Evolutionary conservation across 2,113 vertebrate species (phyloP).

Genomic region (Plectropomus leopardus): DNA sequence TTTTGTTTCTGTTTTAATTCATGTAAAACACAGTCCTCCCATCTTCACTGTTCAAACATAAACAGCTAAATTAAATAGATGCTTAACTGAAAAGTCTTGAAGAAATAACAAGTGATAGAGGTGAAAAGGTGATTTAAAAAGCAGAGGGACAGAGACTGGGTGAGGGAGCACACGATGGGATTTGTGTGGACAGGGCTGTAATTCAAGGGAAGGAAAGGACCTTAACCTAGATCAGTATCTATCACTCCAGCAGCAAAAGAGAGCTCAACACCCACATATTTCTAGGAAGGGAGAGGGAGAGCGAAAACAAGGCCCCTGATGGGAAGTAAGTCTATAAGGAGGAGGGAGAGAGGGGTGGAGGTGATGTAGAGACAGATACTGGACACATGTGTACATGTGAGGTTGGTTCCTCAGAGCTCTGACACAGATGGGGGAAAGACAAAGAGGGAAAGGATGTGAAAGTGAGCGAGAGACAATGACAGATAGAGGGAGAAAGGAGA

Average conservation of each 20-base stretch:
- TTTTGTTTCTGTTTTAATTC: background rate
- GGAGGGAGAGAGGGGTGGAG: constrained; percentile 18
- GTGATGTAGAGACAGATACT: constrained; percentile 26
- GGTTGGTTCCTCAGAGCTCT: constrained; percentile 53
- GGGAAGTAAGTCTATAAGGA: constrained; percentile 25
- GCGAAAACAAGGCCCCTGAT: constrained; percentile 22
- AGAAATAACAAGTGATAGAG: constrained; percentile 35
- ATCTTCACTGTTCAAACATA: constrained; percentile 26
- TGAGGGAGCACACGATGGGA: constrained; percentile 48
- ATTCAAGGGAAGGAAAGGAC: constrained; percentile 72
- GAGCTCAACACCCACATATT: constrained; percentile 56
- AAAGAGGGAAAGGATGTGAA: constrained; percentile 63
- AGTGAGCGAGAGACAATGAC: constrained; percentile 64
- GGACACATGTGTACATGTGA: constrained; percentile 40
- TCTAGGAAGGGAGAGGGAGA: constrained; percentile 41
- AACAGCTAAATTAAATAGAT: constrained; percentile 43
- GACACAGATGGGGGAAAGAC: constrained; percentile 73
- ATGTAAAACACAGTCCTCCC: constrained; percentile 10
- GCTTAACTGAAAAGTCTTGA: constrained; percentile 18
- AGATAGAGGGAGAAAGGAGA: constrained; percentile 66
- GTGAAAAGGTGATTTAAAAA: constrained; percentile 49
- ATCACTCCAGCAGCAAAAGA: constrained; percentile 64
- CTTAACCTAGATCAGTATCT: constrained; percentile 73
- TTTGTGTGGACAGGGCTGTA: constrained; percentile 72
- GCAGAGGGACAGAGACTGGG: background rate